Conservation (phyloP, 2,888 invertebrate species). For the Acanthosepion pharaonis region DNA sequence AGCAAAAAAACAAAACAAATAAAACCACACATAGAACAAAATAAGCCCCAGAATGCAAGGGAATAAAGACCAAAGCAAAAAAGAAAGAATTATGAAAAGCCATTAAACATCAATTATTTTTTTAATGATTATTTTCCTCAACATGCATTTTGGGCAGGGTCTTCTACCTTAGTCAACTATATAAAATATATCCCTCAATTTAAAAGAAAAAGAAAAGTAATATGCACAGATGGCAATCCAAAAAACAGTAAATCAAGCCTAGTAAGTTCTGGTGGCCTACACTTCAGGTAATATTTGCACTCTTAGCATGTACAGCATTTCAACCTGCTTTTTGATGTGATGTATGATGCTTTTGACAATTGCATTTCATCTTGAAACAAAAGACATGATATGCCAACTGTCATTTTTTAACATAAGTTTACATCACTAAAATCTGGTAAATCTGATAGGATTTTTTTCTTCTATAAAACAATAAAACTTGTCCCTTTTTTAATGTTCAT, state of each 20-base stretch:
- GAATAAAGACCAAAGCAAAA: neutral
- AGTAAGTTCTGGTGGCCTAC: neutral
- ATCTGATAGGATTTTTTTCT: neutral
- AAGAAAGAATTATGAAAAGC: neutral
- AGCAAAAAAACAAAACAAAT: neutral
- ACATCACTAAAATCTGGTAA: neutral
- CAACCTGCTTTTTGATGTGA: neutral
- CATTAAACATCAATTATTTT: neutral
- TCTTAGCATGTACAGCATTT: neutral
- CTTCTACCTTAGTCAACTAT: neutral
- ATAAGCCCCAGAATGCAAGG: neutral
- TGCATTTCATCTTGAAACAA: neutral
- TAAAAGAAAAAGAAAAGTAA: neutral
- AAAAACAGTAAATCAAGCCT: neutral
- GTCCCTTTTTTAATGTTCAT: neutral
- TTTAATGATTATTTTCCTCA: neutral
- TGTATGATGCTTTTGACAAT: neutral
- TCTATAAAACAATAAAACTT: neutral
- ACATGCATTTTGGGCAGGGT: conserved; percentile 12
- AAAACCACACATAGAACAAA: neutral
- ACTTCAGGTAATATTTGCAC: neutral
- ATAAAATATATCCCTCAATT: neutral
- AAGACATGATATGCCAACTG: too few relatives aligned
- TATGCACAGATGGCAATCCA: neutral
- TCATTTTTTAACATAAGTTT: too few relatives aligned